phyloP scores from a whole-genome alignment of 2,888 invertebrate genomes.

The Ectemnius continuus region DNA sequence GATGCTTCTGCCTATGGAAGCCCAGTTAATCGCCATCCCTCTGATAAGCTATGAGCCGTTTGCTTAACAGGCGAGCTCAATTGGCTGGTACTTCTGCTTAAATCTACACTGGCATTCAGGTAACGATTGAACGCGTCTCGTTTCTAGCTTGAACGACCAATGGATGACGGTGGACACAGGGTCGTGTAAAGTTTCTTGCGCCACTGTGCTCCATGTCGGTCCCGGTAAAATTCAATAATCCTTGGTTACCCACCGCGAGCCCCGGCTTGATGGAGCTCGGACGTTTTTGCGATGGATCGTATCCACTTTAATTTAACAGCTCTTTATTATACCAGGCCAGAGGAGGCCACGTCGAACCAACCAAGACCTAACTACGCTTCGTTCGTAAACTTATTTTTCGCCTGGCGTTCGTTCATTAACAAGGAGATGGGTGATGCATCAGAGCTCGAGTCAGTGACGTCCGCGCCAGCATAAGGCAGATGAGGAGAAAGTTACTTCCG shows the following conservation, averaged over 20 bases:
- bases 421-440: background rate
- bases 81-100: background rate
- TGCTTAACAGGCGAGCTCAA: slow-evolving; percentile 11
- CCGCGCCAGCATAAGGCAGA: background rate
- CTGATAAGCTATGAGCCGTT: slow-evolving; percentile 20
- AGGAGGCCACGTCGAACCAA: too few species aligned
- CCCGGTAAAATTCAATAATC: background rate
- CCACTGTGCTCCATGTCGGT: too few species aligned
- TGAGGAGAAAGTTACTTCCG: slow-evolving; percentile 35
- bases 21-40: slow-evolving; percentile 14
- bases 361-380: too few species aligned
- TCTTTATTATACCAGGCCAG: background rate
- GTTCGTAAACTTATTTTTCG: too few species aligned
- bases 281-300: background rate
- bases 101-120: background rate
- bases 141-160: background rate
- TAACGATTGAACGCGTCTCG: background rate
- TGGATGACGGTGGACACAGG: background rate
- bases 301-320: background rate
- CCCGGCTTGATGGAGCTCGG: background rate
- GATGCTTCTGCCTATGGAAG: slow-evolving; percentile 27
- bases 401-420: slow-evolving; percentile 19
- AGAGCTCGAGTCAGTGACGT: background rate
- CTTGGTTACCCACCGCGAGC: background rate
- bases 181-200: background rate